Conservation (phyloP, 1,140 invertebrate species). For the Papilio machaon region DNA sequence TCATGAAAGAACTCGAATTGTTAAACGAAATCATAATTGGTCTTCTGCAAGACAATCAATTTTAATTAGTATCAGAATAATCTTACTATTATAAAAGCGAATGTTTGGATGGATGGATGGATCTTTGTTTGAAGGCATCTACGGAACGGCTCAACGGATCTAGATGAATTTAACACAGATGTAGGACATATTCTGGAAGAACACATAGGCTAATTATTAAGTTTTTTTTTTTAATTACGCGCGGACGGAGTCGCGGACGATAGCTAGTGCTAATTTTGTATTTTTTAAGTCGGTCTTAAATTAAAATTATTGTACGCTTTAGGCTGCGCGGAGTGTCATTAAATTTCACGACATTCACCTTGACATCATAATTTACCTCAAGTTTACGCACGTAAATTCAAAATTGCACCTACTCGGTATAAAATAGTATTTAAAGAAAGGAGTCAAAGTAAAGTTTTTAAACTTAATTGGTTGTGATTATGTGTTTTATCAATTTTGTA, state of each 20-base stretch:
- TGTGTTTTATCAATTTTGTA: background rate
- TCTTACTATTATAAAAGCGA: too few species aligned
- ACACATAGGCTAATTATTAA: too few species aligned
- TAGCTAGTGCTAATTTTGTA: background rate
- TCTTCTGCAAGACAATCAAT: background rate
- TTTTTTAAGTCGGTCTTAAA: slow-evolving; percentile 14
- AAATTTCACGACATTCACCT: slow-evolving; percentile 24
- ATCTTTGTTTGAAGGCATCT: too few species aligned
- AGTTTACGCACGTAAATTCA: background rate
- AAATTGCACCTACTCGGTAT: background rate
- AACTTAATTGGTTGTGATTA: background rate
- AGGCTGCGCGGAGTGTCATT: background rate
- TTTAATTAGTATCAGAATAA: background rate
- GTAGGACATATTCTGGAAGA: too few species aligned
- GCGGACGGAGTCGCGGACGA: too few species aligned
- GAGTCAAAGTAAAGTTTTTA: background rate
- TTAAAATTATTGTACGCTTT: background rate
- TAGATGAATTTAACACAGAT: too few species aligned
- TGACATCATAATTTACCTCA: slow-evolving; percentile 25
- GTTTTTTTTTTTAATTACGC: too few species aligned
- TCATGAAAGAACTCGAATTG: background rate
- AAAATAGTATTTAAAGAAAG: background rate
- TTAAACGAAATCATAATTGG: background rate
- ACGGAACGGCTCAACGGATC: too few species aligned
- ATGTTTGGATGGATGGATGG: too few species aligned